Percentiles rank a stretch among this genome's conserved stretches.
phyloP scores from a whole-genome alignment of 2,113 vertebrate species.

The Regulus satrapa region DNA sequence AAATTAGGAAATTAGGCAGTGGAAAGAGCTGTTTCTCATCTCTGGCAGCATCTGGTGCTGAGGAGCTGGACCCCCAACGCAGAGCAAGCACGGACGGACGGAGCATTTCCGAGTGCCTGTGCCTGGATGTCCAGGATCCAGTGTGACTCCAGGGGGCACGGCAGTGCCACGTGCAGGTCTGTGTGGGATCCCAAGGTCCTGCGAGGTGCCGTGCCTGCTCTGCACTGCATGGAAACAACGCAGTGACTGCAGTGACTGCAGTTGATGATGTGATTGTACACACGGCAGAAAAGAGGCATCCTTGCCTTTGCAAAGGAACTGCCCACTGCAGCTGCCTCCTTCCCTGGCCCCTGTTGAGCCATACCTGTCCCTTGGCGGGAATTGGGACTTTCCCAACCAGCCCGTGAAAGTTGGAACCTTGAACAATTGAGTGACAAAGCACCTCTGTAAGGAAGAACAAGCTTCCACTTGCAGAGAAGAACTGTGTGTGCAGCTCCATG shows the following conservation, averaged over 20 bases:
- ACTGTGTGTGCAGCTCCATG: neutral
- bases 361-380: neutral
- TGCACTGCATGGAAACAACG: neutral
- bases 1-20: conserved; percentile 37
- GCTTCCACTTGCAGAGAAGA: neutral
- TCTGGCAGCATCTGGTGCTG: neutral
- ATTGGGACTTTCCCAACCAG: neutral
- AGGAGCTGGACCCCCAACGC: neutral
- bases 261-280: accelerated
- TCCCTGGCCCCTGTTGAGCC: neutral
- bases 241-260: neutral
- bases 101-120: accelerated
- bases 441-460: neutral
- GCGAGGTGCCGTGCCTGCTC: accelerated
- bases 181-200: accelerated
- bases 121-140: accelerated
- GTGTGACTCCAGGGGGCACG: accelerated
- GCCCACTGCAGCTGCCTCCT: neutral
- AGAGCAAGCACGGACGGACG: accelerated
- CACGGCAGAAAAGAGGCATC: neutral
- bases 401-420: neutral
- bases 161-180: accelerated
- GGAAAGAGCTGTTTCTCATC: neutral
- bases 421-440: neutral
- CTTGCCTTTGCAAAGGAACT: neutral